Evolutionary conservation across 2,113 vertebrate species (phyloP).

Genomic region (Baryphthengus martii): DNA sequence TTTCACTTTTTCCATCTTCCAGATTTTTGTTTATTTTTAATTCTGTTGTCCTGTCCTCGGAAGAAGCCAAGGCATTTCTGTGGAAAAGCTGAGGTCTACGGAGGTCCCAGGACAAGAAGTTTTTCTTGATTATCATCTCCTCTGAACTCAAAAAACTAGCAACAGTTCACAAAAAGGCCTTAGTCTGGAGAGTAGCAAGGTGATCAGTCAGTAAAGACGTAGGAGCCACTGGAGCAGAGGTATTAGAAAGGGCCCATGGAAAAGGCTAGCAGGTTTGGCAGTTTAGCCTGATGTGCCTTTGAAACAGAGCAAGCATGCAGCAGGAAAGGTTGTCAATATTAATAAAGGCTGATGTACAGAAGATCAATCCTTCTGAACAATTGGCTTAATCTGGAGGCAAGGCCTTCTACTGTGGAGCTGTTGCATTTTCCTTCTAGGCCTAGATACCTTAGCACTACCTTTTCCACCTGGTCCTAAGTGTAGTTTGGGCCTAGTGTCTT

Average conservation of each 20-base stretch:
- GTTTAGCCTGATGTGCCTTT: neutral
- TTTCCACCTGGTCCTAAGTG: neutral
- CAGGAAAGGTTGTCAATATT: neutral
- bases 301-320: neutral
- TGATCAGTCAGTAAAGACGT: neutral
- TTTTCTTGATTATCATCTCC: neutral
- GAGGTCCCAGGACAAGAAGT: neutral
- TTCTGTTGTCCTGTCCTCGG: neutral
- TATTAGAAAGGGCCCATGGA: neutral
- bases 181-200: neutral
- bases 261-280: neutral
- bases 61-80: neutral
- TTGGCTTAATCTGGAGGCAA: neutral
- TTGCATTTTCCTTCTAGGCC: neutral
- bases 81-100: neutral
- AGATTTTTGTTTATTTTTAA: neutral
- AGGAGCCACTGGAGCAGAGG: fast-evolving
- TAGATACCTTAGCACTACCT: neutral
- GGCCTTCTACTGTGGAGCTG: neutral
- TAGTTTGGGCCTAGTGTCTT: neutral
- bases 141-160: neutral
- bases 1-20: neutral
- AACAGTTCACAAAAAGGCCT: neutral
- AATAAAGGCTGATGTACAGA: neutral
- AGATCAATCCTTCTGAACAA: neutral